These are phyloP conservation scores for Zaprionus capensis DNA, from an alignment of 1,140 invertebrate species.

Conservation along the genomic window DNA sequence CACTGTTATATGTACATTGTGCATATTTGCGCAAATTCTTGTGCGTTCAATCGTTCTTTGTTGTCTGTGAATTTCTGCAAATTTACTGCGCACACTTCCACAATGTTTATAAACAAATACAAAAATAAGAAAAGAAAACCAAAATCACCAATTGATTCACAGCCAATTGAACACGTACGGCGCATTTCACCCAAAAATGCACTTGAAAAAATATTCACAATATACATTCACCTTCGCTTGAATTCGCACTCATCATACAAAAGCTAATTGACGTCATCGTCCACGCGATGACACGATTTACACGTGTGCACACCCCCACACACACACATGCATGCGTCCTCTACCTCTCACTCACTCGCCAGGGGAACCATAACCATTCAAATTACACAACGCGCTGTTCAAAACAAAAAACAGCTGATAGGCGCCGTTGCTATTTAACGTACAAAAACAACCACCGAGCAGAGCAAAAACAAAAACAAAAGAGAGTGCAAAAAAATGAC, in stretches of 20 bases:
- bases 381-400: conserved; percentile 63
- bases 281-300: conserved; percentile 6
- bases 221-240: conserved; percentile 2
- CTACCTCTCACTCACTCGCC: background rate
- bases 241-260: conserved; percentile 9
- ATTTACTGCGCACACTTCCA: conserved; percentile 55
- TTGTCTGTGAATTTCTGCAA: conserved; percentile 40
- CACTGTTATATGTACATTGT: conserved; percentile 18
- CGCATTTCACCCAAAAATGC: conserved; percentile 18
- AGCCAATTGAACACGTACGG: conserved; percentile 58
- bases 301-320: background rate
- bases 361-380: conserved; percentile 23
- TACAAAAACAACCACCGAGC: conserved; percentile 28
- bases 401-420: conserved; percentile 80
- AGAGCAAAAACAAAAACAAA: conserved; percentile 10
- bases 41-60: conserved; percentile 48
- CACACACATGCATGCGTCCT: conserved; percentile 5
- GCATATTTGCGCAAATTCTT: conserved; percentile 44
- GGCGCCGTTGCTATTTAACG: conserved; percentile 23
- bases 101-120: conserved; percentile 65
- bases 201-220: conserved; percentile 21
- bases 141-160: conserved; percentile 40
- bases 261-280: conserved; percentile 45
- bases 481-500: conserved; percentile 19
- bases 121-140: background rate